A percentile compares a stretch with the other conserved stretches of the same genome.
phyloP scores from a whole-genome alignment of 2,797 vertebrate genomes.

The Falco berigora region DNA sequence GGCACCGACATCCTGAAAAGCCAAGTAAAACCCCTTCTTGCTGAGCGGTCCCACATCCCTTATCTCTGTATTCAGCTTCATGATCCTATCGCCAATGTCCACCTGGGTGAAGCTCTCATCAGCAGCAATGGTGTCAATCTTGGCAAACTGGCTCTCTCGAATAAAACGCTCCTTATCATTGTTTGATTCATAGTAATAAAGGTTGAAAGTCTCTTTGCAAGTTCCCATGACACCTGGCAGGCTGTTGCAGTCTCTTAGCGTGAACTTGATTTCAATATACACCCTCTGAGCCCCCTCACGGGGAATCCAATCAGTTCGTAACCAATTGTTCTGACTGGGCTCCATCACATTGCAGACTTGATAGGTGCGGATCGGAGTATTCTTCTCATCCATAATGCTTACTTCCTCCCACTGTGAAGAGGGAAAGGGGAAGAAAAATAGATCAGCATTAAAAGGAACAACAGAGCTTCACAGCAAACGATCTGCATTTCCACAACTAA shows the following conservation, averaged over 20 bases:
- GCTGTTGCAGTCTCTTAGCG: slow-evolving; percentile 95
- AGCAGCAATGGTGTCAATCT: slow-evolving; percentile 94
- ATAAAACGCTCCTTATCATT: slow-evolving; percentile 91
- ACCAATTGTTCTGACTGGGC: slow-evolving; percentile 95
- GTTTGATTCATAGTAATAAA: slow-evolving; percentile 95
- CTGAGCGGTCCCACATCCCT: slow-evolving; percentile 88
- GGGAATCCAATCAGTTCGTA: slow-evolving; percentile 95
- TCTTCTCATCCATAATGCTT: slow-evolving; percentile 99
- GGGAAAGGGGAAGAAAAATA: slow-evolving; percentile 23
- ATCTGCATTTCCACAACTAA: not conserved
- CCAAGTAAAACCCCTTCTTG: slow-evolving; percentile 93
- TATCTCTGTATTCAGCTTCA: slow-evolving; percentile 97
- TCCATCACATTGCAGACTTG: slow-evolving; percentile 99
- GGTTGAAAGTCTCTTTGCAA: slow-evolving; percentile 98
- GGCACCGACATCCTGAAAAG: slow-evolving; percentile 95
- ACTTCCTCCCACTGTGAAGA: slow-evolving; percentile 94
- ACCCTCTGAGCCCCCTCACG: slow-evolving; percentile 90
- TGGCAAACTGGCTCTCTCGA: slow-evolving; percentile 89
- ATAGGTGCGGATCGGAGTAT: slow-evolving; percentile 95
- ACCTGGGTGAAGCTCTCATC: slow-evolving; percentile 99
- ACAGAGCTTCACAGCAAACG: not conserved
- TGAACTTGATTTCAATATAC: slow-evolving; percentile 98
- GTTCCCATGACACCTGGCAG: slow-evolving; percentile 95
- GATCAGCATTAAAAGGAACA: not conserved
- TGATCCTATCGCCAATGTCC: slow-evolving; percentile 96